These are phyloP conservation scores for Oryctes rhinoceros DNA, from an alignment of 1,140 invertebrate species.

Conservation along the genomic window DNA sequence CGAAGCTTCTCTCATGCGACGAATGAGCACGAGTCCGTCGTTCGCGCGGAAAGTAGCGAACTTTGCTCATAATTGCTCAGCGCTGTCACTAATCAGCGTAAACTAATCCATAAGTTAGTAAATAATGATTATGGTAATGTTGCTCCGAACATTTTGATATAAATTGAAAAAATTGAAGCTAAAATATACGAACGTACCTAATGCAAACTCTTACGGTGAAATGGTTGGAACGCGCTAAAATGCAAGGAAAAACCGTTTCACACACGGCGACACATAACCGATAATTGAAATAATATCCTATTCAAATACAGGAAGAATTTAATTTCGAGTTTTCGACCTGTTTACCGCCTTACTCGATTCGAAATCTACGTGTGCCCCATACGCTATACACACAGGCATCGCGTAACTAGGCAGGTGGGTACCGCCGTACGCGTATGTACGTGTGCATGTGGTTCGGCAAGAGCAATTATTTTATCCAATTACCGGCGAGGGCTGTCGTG, in stretches of 20 bases:
- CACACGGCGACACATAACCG: not conserved
- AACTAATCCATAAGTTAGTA: too few species aligned
- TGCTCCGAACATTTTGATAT: too few species aligned
- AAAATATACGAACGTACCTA: too few species aligned
- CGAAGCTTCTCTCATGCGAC: too few species aligned
- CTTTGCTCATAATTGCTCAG: too few species aligned
- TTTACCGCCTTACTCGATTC: conserved; percentile 7
- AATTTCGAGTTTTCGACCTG: conserved; percentile 39
- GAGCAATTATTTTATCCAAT: conserved; percentile 32
- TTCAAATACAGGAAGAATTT: conserved; percentile 47
- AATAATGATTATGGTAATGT: too few species aligned
- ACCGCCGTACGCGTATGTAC: not conserved
- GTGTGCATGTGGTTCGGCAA: not conserved
- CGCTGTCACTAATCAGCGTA: too few species aligned
- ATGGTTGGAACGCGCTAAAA: too few species aligned
- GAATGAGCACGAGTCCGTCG: too few species aligned
- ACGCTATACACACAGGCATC: not conserved
- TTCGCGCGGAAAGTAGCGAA: too few species aligned
- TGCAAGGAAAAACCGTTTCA: not conserved
- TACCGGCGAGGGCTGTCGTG: not conserved
- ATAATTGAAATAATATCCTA: conserved; percentile 49
- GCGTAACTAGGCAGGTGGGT: not conserved
- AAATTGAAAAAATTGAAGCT: too few species aligned
- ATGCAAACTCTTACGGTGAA: too few species aligned
- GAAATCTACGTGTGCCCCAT: not conserved